These are phyloP conservation scores for Ormyrus pomaceus DNA, from an alignment of 2,888 invertebrate genomes.

Conservation along the genomic window DNA sequence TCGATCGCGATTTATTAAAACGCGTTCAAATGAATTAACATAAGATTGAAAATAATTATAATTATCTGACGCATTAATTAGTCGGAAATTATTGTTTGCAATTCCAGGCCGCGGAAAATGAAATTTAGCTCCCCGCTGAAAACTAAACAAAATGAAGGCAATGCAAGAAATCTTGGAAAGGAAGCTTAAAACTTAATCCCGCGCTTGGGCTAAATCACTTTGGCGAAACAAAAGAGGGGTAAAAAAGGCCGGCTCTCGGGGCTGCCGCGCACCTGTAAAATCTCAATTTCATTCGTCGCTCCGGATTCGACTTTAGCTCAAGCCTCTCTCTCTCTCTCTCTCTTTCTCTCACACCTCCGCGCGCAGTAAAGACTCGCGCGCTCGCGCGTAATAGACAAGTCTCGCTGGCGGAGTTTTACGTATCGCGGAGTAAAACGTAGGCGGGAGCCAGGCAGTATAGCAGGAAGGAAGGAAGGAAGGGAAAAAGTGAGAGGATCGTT, in stretches of 20 bases:
- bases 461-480: constrained; percentile 29
- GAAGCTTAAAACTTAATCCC: constrained; percentile 6
- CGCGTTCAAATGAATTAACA: too few relatives aligned
- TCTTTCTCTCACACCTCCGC: not conserved
- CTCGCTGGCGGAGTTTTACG: constrained; percentile 1
- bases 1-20: too few relatives aligned
- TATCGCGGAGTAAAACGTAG: constrained; percentile 7
- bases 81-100: too few relatives aligned
- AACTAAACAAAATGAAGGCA: not conserved
- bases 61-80: too few relatives aligned
- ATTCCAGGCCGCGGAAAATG: too few relatives aligned
- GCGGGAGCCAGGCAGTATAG: constrained; percentile 3
- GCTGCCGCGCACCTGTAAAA: constrained; percentile 32
- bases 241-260: too few relatives aligned
- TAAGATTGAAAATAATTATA: too few relatives aligned
- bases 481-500: constrained; percentile 51
- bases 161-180: constrained; percentile 14
- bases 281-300: constrained; percentile 45
- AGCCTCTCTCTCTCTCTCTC: not conserved
- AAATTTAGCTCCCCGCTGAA: too few relatives aligned
- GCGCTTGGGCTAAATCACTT: constrained; percentile 15
- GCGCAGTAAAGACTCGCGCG: constrained; percentile 1
- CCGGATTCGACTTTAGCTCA: constrained; percentile 16
- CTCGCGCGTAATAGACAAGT: constrained; percentile 9
- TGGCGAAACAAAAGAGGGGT: not conserved